Evolutionary conservation across 2,113 vertebrate species (phyloP), one percentile per base, ranked within the genome.

Genomic region (Brachypodius melanocephalos): DNA sequence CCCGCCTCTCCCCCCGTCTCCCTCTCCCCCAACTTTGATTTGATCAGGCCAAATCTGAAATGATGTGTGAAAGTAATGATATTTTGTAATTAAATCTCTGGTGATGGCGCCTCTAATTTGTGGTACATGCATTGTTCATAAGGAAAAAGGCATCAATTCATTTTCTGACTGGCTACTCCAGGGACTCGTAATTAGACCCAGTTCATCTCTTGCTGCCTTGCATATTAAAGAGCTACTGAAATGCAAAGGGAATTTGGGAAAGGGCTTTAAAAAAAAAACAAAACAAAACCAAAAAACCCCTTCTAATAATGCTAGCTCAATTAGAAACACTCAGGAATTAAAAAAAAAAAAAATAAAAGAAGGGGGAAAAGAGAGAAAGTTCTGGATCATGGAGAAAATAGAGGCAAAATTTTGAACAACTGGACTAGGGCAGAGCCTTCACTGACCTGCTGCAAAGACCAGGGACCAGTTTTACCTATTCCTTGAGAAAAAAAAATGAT

Each of bases 81-180:
- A 98, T 98, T 98, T 98, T 98, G 98, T 98, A 98, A 98, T 98
- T 98, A 98, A 98, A 98, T 98, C 97, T 98, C 98, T 98, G 96
- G 98, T 98, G 98, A 98, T 97, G 97, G 98, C 68, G 96, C 95
- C 97, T 75, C 97, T 97, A 98, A 98, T 98, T 98, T 98, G 98
- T 98, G 98, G 97, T 98, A 97, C 98, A 98, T 98, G 98, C 97
- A 98, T 98, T 98, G 98, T 98, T 98, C 98, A 98, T 98, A 98
- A 98, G 98, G 98, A 98, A 98, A 98, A 98, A 98, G 29, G 97
- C 98, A 98, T 98, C 98, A 98, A 98, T 98, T 98, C 98, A 98
- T 98, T 98, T 98, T 98, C 98, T 98, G 98, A 98, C 98, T 97
- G 97, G 97, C 97, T 98, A 98, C 98, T 98, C 98, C 97, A 97